phyloP scores from a whole-genome alignment of 2,888 invertebrate genomes.

The Archips crataeganus region DNA sequence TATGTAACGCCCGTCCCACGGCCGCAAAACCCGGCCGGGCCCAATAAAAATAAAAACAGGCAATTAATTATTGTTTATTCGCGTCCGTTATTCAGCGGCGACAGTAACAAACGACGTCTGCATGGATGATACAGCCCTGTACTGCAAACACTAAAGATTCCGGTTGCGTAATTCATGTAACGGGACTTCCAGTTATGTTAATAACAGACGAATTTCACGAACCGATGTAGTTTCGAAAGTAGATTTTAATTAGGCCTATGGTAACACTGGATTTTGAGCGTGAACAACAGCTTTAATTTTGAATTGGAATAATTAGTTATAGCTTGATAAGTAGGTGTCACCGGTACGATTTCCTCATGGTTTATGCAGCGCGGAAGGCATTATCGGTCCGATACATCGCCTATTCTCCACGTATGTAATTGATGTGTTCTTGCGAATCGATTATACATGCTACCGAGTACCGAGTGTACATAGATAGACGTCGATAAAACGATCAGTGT shows the following conservation, averaged over 20 bases:
- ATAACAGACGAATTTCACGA: slow-evolving; percentile 82
- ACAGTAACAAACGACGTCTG: slow-evolving; percentile 74
- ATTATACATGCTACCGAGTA: slow-evolving; percentile 62
- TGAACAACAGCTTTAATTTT: slow-evolving; percentile 44
- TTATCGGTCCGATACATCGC: slow-evolving; percentile 52
- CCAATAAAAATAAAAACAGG: slow-evolving; percentile 79
- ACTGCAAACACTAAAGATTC: slow-evolving; percentile 58
- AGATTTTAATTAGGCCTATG: slow-evolving; percentile 69
- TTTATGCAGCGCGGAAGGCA: slow-evolving; percentile 54
- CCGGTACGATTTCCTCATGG: slow-evolving; percentile 57
- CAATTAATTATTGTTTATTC: slow-evolving; percentile 82
- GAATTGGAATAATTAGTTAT: background rate
- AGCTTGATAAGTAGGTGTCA: slow-evolving; percentile 64
- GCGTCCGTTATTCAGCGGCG: slow-evolving; percentile 77
- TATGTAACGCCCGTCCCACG: slow-evolving; percentile 81
- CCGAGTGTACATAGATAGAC: slow-evolving; percentile 59
- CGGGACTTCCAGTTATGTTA: slow-evolving; percentile 84
- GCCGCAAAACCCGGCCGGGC: slow-evolving; percentile 69
- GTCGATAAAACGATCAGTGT: slow-evolving; percentile 59
- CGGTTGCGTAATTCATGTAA: slow-evolving; percentile 82
- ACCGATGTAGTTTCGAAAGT: slow-evolving; percentile 74
- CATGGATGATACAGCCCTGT: slow-evolving; percentile 51
- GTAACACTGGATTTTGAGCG: slow-evolving; percentile 55
- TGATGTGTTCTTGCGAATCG: slow-evolving; percentile 61
- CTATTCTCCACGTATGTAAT: slow-evolving; percentile 49